A percentile compares a stretch with the other conserved stretches of the same genome.
Conservation (phyloP, 2,888 invertebrate species). For the Ephialtes manifestator region DNA sequence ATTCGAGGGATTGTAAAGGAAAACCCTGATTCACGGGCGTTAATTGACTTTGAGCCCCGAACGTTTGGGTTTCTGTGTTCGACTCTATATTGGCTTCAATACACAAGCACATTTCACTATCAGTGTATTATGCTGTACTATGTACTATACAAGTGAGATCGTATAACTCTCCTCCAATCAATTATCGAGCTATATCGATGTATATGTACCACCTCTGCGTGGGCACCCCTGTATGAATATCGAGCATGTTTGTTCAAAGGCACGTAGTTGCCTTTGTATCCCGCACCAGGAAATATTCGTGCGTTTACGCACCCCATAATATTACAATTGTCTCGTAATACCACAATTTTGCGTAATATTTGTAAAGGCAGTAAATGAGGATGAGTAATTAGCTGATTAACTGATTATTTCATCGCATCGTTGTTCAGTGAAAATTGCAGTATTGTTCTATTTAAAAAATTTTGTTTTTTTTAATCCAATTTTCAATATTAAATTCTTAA, state of each 20-base stretch:
- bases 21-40: constrained; percentile 29
- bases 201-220: not conserved
- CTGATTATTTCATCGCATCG: not conserved
- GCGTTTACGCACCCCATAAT: constrained; percentile 23
- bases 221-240: constrained; percentile 45
- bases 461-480: not conserved
- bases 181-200: constrained; percentile 59
- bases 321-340: constrained; percentile 38
- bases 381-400: constrained; percentile 9
- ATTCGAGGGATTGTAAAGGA: constrained; percentile 5
- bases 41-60: constrained; percentile 49
- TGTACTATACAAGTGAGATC: not conserved
- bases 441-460: not conserved
- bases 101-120: not conserved
- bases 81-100: constrained; percentile 30
- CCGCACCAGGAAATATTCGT: constrained; percentile 15
- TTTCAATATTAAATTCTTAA: not conserved
- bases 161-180: constrained; percentile 47
- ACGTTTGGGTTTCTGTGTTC: constrained; percentile 13
- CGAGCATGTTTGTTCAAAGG: constrained; percentile 56
- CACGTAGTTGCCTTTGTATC: constrained; percentile 30
- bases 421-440: not conserved
- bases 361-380: not conserved
- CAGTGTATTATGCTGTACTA: not conserved
- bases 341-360: constrained; percentile 20